phyloP scores from a whole-genome alignment of 2,797 vertebrate species.

The Pteronotus mesoamericanus region DNA sequence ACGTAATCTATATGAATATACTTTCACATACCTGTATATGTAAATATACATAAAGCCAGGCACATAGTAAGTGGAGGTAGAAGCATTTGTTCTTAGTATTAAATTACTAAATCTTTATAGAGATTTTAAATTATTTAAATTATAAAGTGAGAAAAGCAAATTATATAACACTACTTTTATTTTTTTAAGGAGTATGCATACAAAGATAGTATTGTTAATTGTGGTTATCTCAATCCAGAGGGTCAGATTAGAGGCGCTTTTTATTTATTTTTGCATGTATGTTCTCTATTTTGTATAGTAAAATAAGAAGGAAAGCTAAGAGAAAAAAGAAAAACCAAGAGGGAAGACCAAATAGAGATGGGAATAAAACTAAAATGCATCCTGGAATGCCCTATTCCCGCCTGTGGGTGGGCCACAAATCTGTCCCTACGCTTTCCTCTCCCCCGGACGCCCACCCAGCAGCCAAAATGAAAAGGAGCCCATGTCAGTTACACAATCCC shows the following conservation, averaged over 20 bases:
- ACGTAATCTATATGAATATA: background rate
- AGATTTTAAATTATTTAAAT: background rate
- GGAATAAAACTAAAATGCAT: background rate
- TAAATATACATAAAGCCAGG: background rate
- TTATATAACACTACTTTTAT: background rate
- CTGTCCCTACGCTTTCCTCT: constrained; percentile 22
- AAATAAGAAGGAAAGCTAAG: constrained; percentile 10
- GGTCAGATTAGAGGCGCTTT: background rate
- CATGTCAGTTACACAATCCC: constrained; percentile 30
- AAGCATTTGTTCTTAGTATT: background rate
- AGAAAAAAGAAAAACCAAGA: background rate
- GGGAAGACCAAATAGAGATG: background rate
- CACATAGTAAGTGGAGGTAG: background rate
- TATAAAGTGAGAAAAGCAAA: constrained; percentile 6
- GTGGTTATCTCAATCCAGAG: background rate
- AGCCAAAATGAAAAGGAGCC: constrained; percentile 57
- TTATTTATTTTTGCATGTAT: background rate
- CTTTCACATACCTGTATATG: background rate
- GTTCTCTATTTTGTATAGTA: background rate
- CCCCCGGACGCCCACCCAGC: background rate
- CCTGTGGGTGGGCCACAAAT: constrained; percentile 32
- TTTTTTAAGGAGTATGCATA: background rate
- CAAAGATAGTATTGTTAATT: background rate
- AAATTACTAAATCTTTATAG: background rate
- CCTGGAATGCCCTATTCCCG: constrained; percentile 9